Conservation (phyloP, 2,113 vertebrate species). For the Chrysochloris asiatica region DNA sequence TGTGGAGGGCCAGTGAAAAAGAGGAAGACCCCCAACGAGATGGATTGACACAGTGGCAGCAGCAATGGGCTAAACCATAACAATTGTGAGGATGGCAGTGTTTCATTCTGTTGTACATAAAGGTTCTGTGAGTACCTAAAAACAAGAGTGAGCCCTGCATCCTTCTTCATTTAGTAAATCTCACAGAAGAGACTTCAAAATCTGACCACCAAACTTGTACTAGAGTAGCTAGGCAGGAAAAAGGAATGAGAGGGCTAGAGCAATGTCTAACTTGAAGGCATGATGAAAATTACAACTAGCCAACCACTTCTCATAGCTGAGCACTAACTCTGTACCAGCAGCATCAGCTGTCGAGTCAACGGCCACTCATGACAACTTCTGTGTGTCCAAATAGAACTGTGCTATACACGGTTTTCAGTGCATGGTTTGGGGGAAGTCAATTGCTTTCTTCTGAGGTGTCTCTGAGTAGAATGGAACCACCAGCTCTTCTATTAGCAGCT, state of each 20-base stretch:
- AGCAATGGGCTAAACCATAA: no score
- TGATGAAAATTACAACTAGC: background rate
- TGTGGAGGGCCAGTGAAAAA: no score
- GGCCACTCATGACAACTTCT: background rate
- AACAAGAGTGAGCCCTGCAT: no score
- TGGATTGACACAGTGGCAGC: no score
- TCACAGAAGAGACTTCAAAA: background rate
- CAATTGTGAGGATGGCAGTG: no score
- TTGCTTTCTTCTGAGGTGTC: background rate
- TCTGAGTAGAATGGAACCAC: background rate
- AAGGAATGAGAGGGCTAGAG: background rate
- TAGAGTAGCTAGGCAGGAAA: background rate
- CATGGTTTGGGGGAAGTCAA: background rate
- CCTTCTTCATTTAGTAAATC: background rate
- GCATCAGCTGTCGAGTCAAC: background rate
- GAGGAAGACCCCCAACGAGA: no score
- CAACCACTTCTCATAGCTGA: background rate
- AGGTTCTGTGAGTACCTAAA: no score
- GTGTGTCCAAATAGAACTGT: background rate
- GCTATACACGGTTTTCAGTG: background rate
- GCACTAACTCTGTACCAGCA: background rate
- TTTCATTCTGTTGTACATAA: no score
- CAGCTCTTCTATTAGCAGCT: background rate
- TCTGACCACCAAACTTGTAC: background rate
- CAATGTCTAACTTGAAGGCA: background rate